These are phyloP conservation scores for Pseudochirops corinnae DNA, from an alignment of 2,797 vertebrate species.

Conservation along the genomic window DNA sequence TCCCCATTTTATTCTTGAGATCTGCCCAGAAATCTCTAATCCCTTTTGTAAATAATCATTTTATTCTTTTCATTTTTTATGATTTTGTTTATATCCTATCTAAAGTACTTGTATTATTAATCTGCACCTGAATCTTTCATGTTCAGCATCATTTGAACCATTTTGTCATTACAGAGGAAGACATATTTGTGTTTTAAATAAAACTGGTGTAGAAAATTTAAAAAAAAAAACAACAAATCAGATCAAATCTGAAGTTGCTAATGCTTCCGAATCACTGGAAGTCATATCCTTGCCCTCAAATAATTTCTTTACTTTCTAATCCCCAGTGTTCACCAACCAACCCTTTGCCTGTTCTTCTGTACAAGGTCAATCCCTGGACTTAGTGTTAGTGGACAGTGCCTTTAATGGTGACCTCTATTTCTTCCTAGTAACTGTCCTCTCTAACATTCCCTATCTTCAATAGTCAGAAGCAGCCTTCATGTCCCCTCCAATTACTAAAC, in stretches of 20 bases:
- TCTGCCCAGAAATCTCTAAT: slow-evolving; percentile 66
- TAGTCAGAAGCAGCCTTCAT: not conserved
- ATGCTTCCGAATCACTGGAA: not conserved
- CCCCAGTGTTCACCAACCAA: not conserved
- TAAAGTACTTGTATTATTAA: slow-evolving; percentile 78
- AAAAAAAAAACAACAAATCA: not conserved
- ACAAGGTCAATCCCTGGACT: not conserved
- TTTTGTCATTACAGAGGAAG: slow-evolving; percentile 58
- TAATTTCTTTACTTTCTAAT: not conserved
- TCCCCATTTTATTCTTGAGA: slow-evolving; percentile 67
- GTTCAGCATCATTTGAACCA: slow-evolving; percentile 66
- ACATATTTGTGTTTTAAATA: slow-evolving; percentile 82
- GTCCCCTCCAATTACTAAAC: not conserved
- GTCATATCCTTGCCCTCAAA: not conserved
- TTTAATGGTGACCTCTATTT: not conserved
- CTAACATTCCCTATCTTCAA: not conserved
- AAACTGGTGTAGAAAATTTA: slow-evolving; percentile 71
- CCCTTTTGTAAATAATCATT: slow-evolving; percentile 80
- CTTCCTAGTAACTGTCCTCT: not conserved
- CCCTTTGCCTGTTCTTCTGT: not conserved
- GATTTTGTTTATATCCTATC: slow-evolving; percentile 80
- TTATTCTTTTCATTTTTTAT: slow-evolving; percentile 76
- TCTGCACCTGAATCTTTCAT: slow-evolving; percentile 59
- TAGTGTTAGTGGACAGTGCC: not conserved
- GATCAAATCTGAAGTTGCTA: not conserved